A percentile compares a stretch with the other conserved stretches of the same genome.
These are phyloP conservation scores for Coremacera marginata DNA, from an alignment of 2,888 invertebrate species.

Conservation along the genomic window DNA sequence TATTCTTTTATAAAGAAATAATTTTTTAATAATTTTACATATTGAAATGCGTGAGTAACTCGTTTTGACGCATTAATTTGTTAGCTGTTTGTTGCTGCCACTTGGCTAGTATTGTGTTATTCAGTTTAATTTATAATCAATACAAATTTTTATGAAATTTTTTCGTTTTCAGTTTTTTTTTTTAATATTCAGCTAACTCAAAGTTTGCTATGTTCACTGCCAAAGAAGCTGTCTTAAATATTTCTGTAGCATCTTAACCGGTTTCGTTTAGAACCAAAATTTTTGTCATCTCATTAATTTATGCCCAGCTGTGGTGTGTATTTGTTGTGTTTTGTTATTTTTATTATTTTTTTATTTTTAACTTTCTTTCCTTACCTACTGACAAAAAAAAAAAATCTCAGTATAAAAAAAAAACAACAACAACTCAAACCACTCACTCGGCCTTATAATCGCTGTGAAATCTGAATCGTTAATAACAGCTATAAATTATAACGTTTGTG, in stretches of 20 bases:
- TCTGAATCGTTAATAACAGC: conserved; percentile 48
- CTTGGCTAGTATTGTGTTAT: no score
- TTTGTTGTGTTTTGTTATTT: not conserved
- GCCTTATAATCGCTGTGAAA: conserved; percentile 42
- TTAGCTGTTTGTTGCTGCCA: no score
- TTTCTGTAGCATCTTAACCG: not conserved
- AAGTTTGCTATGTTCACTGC: no score
- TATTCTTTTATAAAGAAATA: no score
- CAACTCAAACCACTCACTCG: not conserved
- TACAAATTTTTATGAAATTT: no score
- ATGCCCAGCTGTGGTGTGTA: not conserved
- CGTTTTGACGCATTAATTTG: no score
- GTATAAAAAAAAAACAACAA: not conserved
- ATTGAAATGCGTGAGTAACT: no score
- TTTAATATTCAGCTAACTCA: no score
- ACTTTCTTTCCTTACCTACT: not conserved
- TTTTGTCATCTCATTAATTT: conserved; percentile 25
- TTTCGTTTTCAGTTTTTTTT: no score
- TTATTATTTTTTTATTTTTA: not conserved
- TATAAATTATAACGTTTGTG: conserved; percentile 46
- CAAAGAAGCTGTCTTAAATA: no score
- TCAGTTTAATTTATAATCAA: no score
- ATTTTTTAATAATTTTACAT: no score
- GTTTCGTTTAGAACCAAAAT: conserved; percentile 12
- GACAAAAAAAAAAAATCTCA: not conserved